These are phyloP conservation scores for Bradynema listronoti DNA, from an alignment of 1,140 invertebrate genomes.

Conservation along the genomic window DNA sequence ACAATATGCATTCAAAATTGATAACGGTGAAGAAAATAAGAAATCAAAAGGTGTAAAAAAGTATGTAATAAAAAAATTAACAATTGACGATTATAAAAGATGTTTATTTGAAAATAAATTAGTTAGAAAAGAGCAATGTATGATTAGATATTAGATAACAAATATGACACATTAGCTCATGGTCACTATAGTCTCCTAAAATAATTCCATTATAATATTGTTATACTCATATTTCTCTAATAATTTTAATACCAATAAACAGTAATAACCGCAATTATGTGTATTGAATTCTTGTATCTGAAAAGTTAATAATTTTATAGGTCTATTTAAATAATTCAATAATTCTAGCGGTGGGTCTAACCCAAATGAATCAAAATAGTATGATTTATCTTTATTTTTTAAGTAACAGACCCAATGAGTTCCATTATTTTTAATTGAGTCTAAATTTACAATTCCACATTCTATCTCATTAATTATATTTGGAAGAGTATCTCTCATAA, in stretches of 20 bases:
- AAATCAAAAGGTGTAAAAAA: constrained; percentile 22
- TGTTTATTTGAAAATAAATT: constrained; percentile 26
- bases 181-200: constrained; percentile 7
- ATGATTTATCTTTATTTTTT: constrained; percentile 13
- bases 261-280: constrained; percentile 29
- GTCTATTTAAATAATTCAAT: constrained; percentile 24
- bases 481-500: constrained; percentile 32
- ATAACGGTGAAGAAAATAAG: constrained; percentile 16
- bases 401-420: constrained; percentile 34
- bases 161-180: constrained; percentile 26
- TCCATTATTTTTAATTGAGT: constrained; percentile 19
- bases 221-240: constrained; percentile 18
- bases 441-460: constrained; percentile 29
- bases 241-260: constrained; percentile 25
- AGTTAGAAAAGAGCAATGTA: constrained; percentile 24
- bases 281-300: constrained; percentile 31
- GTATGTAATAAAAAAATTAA: constrained; percentile 23
- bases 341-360: constrained; percentile 26
- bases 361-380: constrained; percentile 32
- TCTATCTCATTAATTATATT: constrained; percentile 24
- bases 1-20: too few species aligned
- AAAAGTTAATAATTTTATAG: constrained; percentile 20
- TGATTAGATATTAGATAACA: constrained; percentile 23
- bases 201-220: constrained; percentile 5
- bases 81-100: constrained; percentile 19